phyloP scores from a whole-genome alignment of 1,140 invertebrate species.

The Lethrus apterus region DNA sequence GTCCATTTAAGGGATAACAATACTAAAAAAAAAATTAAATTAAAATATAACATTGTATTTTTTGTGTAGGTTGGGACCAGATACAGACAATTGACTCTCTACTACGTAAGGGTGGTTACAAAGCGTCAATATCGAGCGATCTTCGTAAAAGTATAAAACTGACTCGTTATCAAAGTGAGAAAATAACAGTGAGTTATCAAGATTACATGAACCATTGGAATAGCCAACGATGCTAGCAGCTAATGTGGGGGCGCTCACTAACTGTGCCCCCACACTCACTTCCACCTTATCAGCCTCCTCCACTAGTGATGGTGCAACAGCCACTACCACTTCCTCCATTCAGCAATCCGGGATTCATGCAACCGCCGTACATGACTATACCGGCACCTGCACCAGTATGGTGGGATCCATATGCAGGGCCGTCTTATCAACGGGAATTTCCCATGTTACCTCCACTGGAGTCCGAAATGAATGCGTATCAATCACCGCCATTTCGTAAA shows the following conservation, averaged over 20 bases:
- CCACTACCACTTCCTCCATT: slow-evolving; percentile 27
- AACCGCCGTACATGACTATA: slow-evolving; percentile 24
- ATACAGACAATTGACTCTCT: slow-evolving; percentile 97
- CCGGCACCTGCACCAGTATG: slow-evolving; percentile 23
- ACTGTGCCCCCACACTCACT: slow-evolving; percentile 25
- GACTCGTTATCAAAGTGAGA: slow-evolving; percentile 90
- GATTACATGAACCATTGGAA: slow-evolving; percentile 66
- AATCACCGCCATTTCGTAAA: slow-evolving; percentile 31
- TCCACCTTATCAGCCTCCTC: slow-evolving; percentile 22
- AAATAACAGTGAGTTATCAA: slow-evolving; percentile 73
- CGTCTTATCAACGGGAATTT: slow-evolving; percentile 29
- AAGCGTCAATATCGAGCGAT: slow-evolving; percentile 81
- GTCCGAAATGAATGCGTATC: slow-evolving; percentile 20
- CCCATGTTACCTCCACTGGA: slow-evolving; percentile 17
- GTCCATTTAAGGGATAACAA: not conserved
- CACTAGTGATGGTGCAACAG: slow-evolving; percentile 35
- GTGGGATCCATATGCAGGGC: slow-evolving; percentile 32
- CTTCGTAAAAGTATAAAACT: slow-evolving; percentile 83
- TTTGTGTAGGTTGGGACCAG: slow-evolving; percentile 80
- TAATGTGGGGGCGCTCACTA: slow-evolving; percentile 37
- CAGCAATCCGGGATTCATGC: slow-evolving; percentile 16
- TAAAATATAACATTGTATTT: not conserved
- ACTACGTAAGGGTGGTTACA: slow-evolving; percentile 93
- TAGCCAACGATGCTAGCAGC: slow-evolving; percentile 53
- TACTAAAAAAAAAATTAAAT: not conserved